These are phyloP conservation scores for Drosophila cardini DNA, from an alignment of 1,140 invertebrate species.

Conservation along the genomic window DNA sequence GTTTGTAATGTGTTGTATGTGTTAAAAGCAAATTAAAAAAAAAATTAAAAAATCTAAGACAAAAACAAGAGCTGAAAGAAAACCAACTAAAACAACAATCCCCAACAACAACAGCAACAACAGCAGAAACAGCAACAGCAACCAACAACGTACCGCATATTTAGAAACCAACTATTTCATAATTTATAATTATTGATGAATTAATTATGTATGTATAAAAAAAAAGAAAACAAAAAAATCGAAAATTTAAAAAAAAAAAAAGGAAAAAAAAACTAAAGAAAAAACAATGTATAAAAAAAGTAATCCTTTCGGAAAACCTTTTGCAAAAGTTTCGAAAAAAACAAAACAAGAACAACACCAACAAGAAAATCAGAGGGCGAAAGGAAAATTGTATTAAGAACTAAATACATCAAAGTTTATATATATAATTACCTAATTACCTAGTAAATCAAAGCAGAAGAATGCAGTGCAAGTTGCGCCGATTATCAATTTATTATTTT, in stretches of 20 bases:
- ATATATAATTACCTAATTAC: slow-evolving; percentile 70
- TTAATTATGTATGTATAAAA: slow-evolving; percentile 76
- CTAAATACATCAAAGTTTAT: slow-evolving; percentile 6
- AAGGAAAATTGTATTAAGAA: slow-evolving; percentile 12
- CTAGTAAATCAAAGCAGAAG: slow-evolving; percentile 69
- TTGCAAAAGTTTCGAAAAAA: slow-evolving; percentile 33
- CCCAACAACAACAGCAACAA: slow-evolving; percentile 21
- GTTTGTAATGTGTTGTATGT: slow-evolving; percentile 73
- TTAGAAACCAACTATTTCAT: slow-evolving; percentile 57
- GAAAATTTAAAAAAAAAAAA: slow-evolving; percentile 58
- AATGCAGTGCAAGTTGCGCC: slow-evolving; percentile 71
- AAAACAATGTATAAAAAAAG: slow-evolving; percentile 51
- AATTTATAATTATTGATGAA: slow-evolving; percentile 81
- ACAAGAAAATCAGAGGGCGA: slow-evolving; percentile 4
- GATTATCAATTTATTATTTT: slow-evolving; percentile 48
- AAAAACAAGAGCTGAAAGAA: slow-evolving; percentile 2
- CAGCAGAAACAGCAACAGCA: slow-evolving; percentile 18
- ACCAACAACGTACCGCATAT: slow-evolving; percentile 26
- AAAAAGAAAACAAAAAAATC: slow-evolving; percentile 48
- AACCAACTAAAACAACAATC: slow-evolving; percentile 26
- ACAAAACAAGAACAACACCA: slow-evolving; percentile 5
- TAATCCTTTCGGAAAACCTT: slow-evolving; percentile 21
- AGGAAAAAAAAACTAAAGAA: slow-evolving; percentile 41
- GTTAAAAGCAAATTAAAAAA: slow-evolving; percentile 48
- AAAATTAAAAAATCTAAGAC: slow-evolving; percentile 42